phyloP scores from a whole-genome alignment of 1,140 invertebrate species.

The Drosophila insularis region DNA sequence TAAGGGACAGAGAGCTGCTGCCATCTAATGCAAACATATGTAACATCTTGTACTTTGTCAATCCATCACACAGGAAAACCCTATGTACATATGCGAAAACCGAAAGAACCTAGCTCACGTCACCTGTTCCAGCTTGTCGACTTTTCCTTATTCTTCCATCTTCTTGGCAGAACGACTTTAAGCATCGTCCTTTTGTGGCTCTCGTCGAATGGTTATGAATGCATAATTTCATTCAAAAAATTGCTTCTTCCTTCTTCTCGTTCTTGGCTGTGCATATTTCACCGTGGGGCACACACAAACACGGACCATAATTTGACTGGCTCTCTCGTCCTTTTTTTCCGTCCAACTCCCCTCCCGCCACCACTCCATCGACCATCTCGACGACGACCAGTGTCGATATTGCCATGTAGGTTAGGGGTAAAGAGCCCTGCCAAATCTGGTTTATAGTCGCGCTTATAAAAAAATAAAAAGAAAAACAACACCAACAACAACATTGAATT shows the following conservation, averaged over 20 bases:
- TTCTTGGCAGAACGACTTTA: neutral
- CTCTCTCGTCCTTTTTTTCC: slow-evolving; percentile 20
- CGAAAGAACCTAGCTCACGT: neutral
- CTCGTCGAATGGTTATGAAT: slow-evolving; percentile 63
- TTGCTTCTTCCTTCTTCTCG: slow-evolving; percentile 42
- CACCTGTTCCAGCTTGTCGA: slow-evolving; percentile 30
- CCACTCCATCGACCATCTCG: neutral
- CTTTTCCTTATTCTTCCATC: slow-evolving; percentile 7
- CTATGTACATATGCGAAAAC: neutral
- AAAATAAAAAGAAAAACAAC: slow-evolving; percentile 37
- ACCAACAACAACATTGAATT: slow-evolving; percentile 38
- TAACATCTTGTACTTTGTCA: slow-evolving; percentile 8
- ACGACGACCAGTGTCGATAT: slow-evolving; percentile 6
- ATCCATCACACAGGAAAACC: neutral
- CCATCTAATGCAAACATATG: slow-evolving; percentile 6
- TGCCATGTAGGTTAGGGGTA: slow-evolving; percentile 48
- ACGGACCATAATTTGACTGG: slow-evolving; percentile 57
- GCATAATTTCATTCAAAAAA: slow-evolving; percentile 67
- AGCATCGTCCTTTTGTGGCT: slow-evolving; percentile 10
- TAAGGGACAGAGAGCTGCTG: neutral
- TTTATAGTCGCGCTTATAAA: slow-evolving; percentile 70
- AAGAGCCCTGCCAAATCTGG: slow-evolving; percentile 69
- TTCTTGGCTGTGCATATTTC: slow-evolving; percentile 17
- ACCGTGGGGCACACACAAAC: slow-evolving; percentile 39
- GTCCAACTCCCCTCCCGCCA: neutral